A percentile compares a stretch with the other conserved stretches of the same genome.
phyloP scores from a whole-genome alignment of 2,113 vertebrate genomes.

The Chamaea fasciata region DNA sequence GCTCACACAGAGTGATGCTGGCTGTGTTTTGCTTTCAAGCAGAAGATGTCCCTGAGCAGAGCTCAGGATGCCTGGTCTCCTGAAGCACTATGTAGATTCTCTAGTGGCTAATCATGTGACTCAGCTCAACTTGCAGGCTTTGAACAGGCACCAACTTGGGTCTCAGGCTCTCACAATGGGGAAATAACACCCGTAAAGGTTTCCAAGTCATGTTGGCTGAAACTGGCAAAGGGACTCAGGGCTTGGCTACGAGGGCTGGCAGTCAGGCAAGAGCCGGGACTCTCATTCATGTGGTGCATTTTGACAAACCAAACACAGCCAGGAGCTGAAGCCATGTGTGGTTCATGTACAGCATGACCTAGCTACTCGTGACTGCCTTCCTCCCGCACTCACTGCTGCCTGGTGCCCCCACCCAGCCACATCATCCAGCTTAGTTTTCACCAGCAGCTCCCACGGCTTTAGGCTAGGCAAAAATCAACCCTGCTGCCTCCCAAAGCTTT shows the following conservation, averaged over 20 bases:
- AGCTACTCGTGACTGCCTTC: rapidly evolving
- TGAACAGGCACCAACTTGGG: neutral
- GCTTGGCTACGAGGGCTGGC: neutral
- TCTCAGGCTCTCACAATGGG: neutral
- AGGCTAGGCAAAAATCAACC: neutral
- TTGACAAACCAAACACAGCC: neutral
- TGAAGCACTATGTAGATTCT: neutral
- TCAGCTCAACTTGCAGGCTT: neutral
- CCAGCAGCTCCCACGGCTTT: neutral
- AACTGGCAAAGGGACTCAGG: neutral
- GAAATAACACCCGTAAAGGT: neutral
- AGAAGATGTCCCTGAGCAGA: neutral
- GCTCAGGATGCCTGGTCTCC: neutral
- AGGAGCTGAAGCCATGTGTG: neutral
- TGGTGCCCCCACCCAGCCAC: no score
- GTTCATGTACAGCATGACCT: neutral
- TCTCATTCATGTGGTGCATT: neutral
- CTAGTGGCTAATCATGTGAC: neutral
- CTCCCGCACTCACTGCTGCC: neutral
- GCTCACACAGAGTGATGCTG: neutral
- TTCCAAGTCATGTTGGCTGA: neutral
- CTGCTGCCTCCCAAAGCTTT: neutral
- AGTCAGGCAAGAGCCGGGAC: neutral
- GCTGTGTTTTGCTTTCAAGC: rapidly evolving
- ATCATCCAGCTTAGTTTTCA: no score